These are phyloP conservation scores for Caenorhabditis elegans DNA, from an alignment of 1,140 invertebrate species.

Conservation along the genomic window DNA sequence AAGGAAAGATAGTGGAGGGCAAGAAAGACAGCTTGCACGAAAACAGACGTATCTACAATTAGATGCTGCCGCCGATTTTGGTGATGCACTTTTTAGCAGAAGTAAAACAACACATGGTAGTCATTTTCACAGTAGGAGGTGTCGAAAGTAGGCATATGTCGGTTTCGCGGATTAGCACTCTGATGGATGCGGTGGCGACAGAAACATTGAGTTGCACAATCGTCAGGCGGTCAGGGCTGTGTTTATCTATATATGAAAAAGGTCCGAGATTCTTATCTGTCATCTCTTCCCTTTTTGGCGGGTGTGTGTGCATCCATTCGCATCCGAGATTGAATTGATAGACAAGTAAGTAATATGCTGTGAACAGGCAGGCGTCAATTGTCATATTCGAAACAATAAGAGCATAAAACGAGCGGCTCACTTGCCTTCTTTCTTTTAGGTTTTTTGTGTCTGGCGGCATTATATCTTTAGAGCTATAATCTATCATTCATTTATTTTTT, in stretches of 20 bases:
- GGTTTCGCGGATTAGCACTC: neutral
- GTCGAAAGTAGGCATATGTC: constrained; percentile 15
- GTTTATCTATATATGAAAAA: neutral
- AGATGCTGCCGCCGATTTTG: constrained; percentile 16
- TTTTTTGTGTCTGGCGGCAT: neutral
- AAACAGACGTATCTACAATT: neutral
- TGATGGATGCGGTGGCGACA: constrained; percentile 23
- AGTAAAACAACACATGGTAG: neutral
- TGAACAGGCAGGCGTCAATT: constrained; percentile 11
- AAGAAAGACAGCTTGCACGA: constrained; percentile 3
- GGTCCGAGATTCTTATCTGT: neutral
- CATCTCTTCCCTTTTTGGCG: neutral
- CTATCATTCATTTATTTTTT: neutral
- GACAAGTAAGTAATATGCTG: constrained; percentile 5
- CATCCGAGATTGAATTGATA: constrained; percentile 17
- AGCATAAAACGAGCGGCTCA: constrained; percentile 10
- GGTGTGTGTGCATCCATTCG: neutral
- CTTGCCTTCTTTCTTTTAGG: no score
- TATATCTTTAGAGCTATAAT: neutral
- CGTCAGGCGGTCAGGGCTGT: neutral
- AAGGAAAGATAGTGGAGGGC: neutral
- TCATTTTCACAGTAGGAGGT: constrained; percentile 29
- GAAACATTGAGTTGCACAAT: neutral
- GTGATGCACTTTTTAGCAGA: constrained; percentile 14
- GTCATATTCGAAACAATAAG: constrained; percentile 16